Evolutionary conservation across 2,888 invertebrate species (phyloP), one percentile per base, ranked within the genome.

Genomic region (Monochamus alternatus): DNA sequence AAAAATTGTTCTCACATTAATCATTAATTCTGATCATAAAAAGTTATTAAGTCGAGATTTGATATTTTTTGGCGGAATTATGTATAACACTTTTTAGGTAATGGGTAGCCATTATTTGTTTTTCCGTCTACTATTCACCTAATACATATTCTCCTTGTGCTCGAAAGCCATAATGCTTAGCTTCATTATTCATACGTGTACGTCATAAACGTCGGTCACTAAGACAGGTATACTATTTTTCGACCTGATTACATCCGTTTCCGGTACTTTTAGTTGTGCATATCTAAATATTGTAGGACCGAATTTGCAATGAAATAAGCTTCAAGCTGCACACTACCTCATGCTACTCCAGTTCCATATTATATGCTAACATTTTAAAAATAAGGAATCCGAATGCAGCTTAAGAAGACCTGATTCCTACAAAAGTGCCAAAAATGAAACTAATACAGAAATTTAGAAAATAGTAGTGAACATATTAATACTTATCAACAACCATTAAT

Each of bases 211-310:
- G 52, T 44, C 10, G 67, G 52, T 3, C n/a, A 55, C 14, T 38
- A 22, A 66, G 51, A 31, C 76, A 76, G 76, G 76, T 76, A 75
- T 65, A 72, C 67, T 75, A 72, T 72, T 75, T 72, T 71, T 73
- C 51, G 22, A 75, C 71, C 51, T 62, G 62, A 67, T 32, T 60
- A 66, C 65, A 60, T 76, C 73, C 73, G 69, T 31, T 76, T 76
- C 76, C 76, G 73, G 76, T 73, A 73, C 71, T 66, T 67, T 67
- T 38, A 52, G 67, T 75, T 75, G 63, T 75, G 74, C 74, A 74
- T 65, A 70, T 64, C 32, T 47, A 38, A 10, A 38, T 43, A 32
- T 12, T n/a, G 44, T 10, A 51, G 14, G 38, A 5, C 14, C 38
- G 43, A 63, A 43, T 43, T 63, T 63, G 62, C 62, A 63, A 43